Evolutionary conservation across 37 sponge, comb jelly and placozoan genomes (phyloP).

Genomic region (Crambe crambe): DNA sequence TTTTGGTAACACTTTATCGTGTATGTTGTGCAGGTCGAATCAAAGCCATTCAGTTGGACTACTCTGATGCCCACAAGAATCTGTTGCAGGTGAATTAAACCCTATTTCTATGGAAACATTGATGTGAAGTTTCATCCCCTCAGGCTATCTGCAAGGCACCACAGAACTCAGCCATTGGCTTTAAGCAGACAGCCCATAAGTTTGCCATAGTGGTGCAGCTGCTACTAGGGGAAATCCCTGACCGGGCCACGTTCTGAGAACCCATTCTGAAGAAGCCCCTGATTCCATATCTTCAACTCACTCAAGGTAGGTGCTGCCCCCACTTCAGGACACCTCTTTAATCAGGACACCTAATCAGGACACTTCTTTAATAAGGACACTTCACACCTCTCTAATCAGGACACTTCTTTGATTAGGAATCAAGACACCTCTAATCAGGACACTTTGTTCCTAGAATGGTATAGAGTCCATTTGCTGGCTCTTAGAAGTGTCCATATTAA

Average conservation of each 20-base stretch:
- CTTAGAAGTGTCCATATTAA: too few relatives aligned
- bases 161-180: slow-evolving; percentile 91
- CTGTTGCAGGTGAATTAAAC: slow-evolving; percentile 62
- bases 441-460: too few relatives aligned
- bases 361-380: too few relatives aligned
- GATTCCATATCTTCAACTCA: slow-evolving; percentile 87
- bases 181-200: slow-evolving; percentile 95
- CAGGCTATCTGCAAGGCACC: slow-evolving; percentile 98
- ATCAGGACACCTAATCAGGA: too few relatives aligned
- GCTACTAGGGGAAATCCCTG: slow-evolving; percentile 95
- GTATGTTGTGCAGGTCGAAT: slow-evolving; percentile 87
- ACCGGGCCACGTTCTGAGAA: slow-evolving; percentile 87
- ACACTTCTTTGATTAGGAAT: too few relatives aligned
- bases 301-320: slow-evolving; percentile 64
- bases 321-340: too few relatives aligned
- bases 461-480: background rate
- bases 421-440: too few relatives aligned
- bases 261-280: slow-evolving; percentile 81
- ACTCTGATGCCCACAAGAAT: slow-evolving; percentile 83
- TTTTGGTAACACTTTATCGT: too few relatives aligned
- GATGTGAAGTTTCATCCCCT: background rate
- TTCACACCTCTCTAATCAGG: too few relatives aligned
- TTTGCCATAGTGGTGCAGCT: slow-evolving; percentile 92
- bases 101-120: background rate
- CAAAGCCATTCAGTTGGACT: slow-evolving; percentile 93